Base-by-base conservation (phyloP, 2,797 vertebrate species). In the Amazonetta brasiliensis region DNA sequence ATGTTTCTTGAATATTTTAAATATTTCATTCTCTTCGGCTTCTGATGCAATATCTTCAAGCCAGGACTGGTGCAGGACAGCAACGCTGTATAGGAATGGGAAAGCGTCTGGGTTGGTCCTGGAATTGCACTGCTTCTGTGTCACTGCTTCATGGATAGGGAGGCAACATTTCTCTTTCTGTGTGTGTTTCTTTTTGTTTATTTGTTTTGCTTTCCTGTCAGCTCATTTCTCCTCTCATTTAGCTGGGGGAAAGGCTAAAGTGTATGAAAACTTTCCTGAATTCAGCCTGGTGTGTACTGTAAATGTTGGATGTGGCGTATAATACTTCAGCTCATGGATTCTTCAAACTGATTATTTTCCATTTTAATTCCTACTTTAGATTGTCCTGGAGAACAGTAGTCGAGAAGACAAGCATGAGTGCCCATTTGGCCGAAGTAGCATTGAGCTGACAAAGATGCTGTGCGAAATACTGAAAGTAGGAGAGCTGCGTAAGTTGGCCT, bases 361-460 rank as follows among this genome's bases (percentile, higher is more conserved):
- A 1, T 76, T 95, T 93, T 79, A 50, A 55, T 96, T 96, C 85
- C 39, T 67, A 26, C 92, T 96, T 55, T 94, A 99, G 99, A 99
- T 99, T n/a, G 99, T 99, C 69, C 98, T 99, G 78, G 99, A 99
- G 97, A 99, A 99, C 98, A 99, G 99, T 97, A 99, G 99, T 95
- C 98, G 99, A 48, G 99, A 99, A 97, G 99, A 99, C 95, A 99
- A 99, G 90, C 99, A 99, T 0, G 99, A 99, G 95, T 99, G 99
- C 96, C 99, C 99, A 0, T 99, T 99, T 60, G 99, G 99, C 72
- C 99, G 99, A 92, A 99, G 99, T 96, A 99, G 99, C 95, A 99
- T 99, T 74, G 99, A 99, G 97, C 98, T 99, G 94, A 99, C 99
- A 90, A 99, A 99, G 98, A 99, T 99, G 99, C 98, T 99, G 46